Evolutionary conservation across 2,888 invertebrate species (phyloP).

Genomic region (Clunio marinus): DNA sequence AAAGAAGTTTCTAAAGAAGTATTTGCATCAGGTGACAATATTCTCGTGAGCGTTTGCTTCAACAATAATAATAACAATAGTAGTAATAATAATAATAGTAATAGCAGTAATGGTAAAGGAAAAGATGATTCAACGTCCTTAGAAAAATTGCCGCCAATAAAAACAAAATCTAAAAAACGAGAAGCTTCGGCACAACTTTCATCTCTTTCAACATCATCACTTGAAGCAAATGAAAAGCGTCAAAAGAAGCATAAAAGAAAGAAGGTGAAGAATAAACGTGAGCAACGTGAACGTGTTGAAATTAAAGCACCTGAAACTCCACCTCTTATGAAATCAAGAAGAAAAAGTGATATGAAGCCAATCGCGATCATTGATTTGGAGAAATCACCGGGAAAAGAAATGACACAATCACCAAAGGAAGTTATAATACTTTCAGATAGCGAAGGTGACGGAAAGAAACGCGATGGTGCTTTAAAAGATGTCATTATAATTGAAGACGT

Average conservation of each 20-base stretch:
- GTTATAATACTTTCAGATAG: constrained; percentile 81
- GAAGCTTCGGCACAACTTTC: constrained; percentile 10
- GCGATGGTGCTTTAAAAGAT: constrained; percentile 24
- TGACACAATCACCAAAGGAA: constrained; percentile 73
- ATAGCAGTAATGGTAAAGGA: constrained; percentile 46
- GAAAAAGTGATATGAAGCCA: constrained; percentile 59
- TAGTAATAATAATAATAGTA: constrained; percentile 41
- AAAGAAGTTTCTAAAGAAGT: constrained; percentile 63
- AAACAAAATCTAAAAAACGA: constrained; percentile 20
- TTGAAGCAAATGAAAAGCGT: constrained; percentile 7
- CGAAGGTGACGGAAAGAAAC: constrained; percentile 54
- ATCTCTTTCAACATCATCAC: background rate
- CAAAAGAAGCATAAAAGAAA: constrained; percentile 34
- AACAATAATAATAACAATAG: constrained; percentile 58
- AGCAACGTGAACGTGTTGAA: background rate
- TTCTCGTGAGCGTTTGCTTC: constrained; percentile 88
- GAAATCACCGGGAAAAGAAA: constrained; percentile 77
- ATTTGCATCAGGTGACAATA: constrained; percentile 88
- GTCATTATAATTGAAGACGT: constrained; percentile 40
- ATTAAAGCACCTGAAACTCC: constrained; percentile 28
- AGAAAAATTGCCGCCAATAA: background rate
- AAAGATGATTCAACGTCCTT: constrained; percentile 46
- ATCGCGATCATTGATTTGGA: constrained; percentile 82
- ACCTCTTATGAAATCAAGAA: constrained; percentile 49
- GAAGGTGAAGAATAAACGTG: constrained; percentile 42